These are phyloP conservation scores for Heloderma charlesbogerti DNA, from an alignment of 2,113 vertebrate species.

Conservation along the genomic window DNA sequence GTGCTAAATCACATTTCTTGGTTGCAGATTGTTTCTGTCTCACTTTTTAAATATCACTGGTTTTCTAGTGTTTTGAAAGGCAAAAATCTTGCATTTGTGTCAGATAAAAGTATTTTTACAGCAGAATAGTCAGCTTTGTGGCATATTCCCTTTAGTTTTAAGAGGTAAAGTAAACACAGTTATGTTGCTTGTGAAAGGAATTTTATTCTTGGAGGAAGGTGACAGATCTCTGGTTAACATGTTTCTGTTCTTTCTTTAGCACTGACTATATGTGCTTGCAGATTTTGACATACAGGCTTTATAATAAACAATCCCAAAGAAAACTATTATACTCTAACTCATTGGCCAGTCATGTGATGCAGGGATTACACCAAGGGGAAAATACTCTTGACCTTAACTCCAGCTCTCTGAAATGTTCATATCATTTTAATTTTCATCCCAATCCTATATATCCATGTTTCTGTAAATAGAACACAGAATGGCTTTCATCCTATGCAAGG, in stretches of 20 bases:
- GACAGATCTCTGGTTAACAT: constrained; percentile 17
- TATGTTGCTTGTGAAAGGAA: neutral
- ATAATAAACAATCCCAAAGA: neutral
- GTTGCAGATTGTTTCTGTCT: neutral
- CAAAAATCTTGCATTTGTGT: neutral
- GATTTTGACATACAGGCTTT: constrained; percentile 7
- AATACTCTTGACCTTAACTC: neutral
- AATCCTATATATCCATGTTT: neutral
- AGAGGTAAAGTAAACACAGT: constrained; percentile 1
- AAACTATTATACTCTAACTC: neutral
- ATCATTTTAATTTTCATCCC: neutral
- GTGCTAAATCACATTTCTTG: neutral
- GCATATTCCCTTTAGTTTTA: constrained; percentile 19
- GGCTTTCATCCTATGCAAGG: neutral
- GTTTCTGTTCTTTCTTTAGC: constrained; percentile 30
- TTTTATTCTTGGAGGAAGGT: neutral
- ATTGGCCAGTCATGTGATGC: neutral
- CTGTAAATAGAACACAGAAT: neutral
- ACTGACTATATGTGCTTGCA: neutral
- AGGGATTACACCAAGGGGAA: neutral
- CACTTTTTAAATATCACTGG: neutral
- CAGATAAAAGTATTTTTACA: neutral
- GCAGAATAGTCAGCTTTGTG: neutral
- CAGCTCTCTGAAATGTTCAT: neutral
- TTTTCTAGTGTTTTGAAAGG: neutral